Conservation (phyloP, 1,140 invertebrate genomes). For the Hetaerina americana region DNA sequence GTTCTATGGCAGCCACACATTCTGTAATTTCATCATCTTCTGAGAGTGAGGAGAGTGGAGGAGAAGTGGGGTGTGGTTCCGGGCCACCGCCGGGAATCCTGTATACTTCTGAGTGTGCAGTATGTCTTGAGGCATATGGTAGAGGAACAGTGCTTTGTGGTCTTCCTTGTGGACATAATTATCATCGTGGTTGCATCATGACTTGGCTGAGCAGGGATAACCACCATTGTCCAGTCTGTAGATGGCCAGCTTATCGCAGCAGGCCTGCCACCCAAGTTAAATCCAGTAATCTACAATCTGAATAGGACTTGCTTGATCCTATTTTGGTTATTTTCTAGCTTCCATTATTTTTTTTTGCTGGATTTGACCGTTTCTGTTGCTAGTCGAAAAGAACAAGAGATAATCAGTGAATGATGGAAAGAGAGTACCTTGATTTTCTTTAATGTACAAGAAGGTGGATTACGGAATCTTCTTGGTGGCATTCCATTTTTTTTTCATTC, state of each 20-base stretch:
- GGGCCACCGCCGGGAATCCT: constrained; percentile 22
- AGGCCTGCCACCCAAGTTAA: background rate
- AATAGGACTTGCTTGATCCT: no score
- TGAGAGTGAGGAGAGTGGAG: constrained; percentile 8
- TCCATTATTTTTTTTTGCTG: background rate
- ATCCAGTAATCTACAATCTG: background rate
- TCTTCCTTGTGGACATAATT: constrained; percentile 39
- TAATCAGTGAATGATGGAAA: no score
- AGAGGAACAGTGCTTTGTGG: constrained; percentile 30
- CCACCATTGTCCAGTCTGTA: constrained; percentile 40
- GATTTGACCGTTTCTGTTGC: background rate
- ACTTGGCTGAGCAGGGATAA: constrained; percentile 36
- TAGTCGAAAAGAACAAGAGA: background rate
- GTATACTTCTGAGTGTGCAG: constrained; percentile 32
- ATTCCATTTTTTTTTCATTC: background rate
- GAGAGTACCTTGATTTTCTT: no score
- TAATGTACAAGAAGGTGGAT: no score
- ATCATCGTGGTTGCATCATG: constrained; percentile 37
- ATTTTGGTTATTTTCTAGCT: background rate
- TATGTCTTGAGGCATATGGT: constrained; percentile 37
- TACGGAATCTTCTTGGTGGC: background rate
- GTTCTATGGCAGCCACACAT: background rate
- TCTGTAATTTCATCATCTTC: constrained; percentile 5
- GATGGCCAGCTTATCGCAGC: constrained; percentile 37
- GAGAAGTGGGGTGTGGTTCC: constrained; percentile 1